Evolutionary conservation across 2,888 invertebrate species (phyloP).

Genomic region (Maniola hyperantus): DNA sequence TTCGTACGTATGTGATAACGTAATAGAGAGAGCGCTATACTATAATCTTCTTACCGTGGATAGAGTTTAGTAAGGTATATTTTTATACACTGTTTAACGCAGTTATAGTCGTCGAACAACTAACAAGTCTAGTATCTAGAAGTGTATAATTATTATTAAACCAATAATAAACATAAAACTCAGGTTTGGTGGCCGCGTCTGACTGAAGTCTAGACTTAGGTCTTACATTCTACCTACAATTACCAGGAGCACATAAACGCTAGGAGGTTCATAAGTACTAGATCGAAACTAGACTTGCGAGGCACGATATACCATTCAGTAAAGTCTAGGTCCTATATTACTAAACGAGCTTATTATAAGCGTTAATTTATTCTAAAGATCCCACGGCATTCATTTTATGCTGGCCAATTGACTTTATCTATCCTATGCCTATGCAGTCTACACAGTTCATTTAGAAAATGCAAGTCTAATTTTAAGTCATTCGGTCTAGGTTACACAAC

Average conservation of each 20-base stretch:
- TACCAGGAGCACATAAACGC: slow-evolving; percentile 66
- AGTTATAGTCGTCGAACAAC: background rate
- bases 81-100: background rate
- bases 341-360: slow-evolving; percentile 38
- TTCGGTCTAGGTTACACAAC: slow-evolving; percentile 43
- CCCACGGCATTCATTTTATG: slow-evolving; percentile 43
- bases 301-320: slow-evolving; percentile 28
- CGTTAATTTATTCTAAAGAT: slow-evolving; percentile 42
- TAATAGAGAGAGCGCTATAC: too few relatives aligned
- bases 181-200: slow-evolving; percentile 15
- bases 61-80: too few relatives aligned
- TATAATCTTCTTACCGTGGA: too few relatives aligned
- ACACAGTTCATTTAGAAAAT: slow-evolving; percentile 44
- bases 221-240: slow-evolving; percentile 67
- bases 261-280: slow-evolving; percentile 62
- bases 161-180: background rate
- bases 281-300: slow-evolving; percentile 44
- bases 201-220: slow-evolving; percentile 44
- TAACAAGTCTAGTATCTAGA: slow-evolving; percentile 4
- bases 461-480: slow-evolving; percentile 43
- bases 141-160: background rate
- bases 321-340: slow-evolving; percentile 36
- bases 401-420: slow-evolving; percentile 44
- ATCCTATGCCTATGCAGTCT: slow-evolving; percentile 34
- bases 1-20: too few relatives aligned